Evolutionary conservation across 1,140 invertebrate genomes (phyloP).

Genomic region (Drosophila ambigua): DNA sequence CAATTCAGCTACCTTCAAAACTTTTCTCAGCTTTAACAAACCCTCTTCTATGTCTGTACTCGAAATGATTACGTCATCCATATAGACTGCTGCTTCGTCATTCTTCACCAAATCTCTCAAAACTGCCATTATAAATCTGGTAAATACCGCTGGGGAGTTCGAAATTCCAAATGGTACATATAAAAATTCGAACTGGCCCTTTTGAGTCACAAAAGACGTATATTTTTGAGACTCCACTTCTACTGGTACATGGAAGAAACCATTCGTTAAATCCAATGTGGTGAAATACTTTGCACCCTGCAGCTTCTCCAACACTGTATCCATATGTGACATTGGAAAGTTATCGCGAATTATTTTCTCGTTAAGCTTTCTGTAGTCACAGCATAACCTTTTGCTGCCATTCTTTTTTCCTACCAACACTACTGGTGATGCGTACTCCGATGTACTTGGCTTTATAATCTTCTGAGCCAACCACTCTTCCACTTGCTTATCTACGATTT

Average conservation of each 20-base stretch:
- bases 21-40: no score
- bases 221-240: constrained; percentile 6
- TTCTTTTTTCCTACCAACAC: no score
- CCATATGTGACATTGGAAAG: neutral
- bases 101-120: no score
- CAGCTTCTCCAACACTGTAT: neutral
- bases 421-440: neutral
- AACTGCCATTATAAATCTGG: neutral
- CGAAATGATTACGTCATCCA: neutral
- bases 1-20: no score
- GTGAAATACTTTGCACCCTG: neutral
- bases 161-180: constrained; percentile 2
- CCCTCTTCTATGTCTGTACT: neutral
- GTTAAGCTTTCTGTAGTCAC: neutral
- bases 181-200: constrained; percentile 2
- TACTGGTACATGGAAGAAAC: neutral
- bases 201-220: constrained; percentile 2
- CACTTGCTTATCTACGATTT: no score
- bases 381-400: neutral
- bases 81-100: neutral
- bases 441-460: neutral
- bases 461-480: no score
- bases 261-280: neutral
- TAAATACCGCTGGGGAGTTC: constrained; percentile 2
- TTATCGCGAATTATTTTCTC: constrained; percentile 1